Percentiles rank a stretch among this genome's conserved stretches.
Conservation (phyloP, 2,888 invertebrate species). For the Drosophila picticornis region DNA sequence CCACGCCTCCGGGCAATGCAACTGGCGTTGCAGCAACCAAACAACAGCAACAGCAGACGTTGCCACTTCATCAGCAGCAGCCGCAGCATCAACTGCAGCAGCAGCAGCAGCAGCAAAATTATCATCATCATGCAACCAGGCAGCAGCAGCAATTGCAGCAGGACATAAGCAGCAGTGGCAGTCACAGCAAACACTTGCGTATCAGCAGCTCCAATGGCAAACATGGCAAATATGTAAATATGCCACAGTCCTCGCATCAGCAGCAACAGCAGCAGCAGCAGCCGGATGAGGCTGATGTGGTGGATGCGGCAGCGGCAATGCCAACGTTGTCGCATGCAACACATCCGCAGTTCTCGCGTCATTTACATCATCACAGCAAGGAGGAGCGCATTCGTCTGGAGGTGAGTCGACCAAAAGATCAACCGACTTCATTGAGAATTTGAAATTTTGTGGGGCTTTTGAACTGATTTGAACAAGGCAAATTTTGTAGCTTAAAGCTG, state of each 20-base stretch:
- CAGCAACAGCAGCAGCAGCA: conserved; percentile 18
- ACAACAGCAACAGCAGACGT: conserved; percentile 50
- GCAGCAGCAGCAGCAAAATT: conserved; percentile 45
- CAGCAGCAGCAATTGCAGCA: conserved; percentile 60
- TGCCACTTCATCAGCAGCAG: conserved; percentile 49
- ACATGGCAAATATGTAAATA: conserved; percentile 69
- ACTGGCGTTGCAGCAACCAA: conserved; percentile 56
- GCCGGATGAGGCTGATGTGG: conserved; percentile 60
- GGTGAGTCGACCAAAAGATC: conserved; percentile 69
- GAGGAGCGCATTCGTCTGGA: conserved; percentile 84
- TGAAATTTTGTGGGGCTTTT: not conserved
- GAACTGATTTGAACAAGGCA: not conserved
- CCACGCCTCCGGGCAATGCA: conserved; percentile 76
- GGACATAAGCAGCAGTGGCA: conserved; percentile 67
- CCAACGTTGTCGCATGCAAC: conserved; percentile 45
- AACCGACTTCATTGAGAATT: not conserved
- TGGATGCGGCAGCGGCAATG: conserved; percentile 63
- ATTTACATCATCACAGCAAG: conserved; percentile 67
- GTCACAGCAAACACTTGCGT: conserved; percentile 75
- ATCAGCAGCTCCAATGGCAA: conserved; percentile 69
- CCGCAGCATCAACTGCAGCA: conserved; percentile 22
- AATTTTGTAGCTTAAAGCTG: not conserved
- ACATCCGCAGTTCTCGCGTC: conserved; percentile 60
- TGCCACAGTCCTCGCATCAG: conserved; percentile 39
- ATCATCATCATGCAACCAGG: conserved; percentile 51